phyloP scores from a whole-genome alignment of 2,113 vertebrate species.

The Romanogobio albipinnatus region DNA sequence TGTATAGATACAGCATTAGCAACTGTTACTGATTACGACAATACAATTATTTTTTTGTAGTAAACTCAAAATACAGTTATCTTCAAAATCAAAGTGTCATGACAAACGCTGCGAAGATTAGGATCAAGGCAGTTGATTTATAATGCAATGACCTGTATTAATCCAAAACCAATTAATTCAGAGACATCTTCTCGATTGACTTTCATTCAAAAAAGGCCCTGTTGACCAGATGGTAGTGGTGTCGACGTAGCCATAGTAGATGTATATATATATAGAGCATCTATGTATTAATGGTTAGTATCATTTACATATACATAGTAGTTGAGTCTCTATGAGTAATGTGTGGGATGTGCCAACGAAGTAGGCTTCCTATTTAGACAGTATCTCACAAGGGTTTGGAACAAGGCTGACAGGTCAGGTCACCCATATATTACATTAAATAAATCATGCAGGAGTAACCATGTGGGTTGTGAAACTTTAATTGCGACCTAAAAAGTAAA shows the following conservation, averaged over 20 bases:
- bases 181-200: neutral
- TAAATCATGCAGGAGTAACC: neutral
- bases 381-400: neutral
- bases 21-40: too few species aligned
- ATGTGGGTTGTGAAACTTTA: neutral
- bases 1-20: too few species aligned
- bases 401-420: neutral
- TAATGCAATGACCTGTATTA: neutral
- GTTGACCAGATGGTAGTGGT: neutral
- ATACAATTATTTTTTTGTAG: neutral
- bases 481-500: neutral
- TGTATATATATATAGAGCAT: neutral
- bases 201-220: neutral
- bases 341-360: neutral
- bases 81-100: neutral
- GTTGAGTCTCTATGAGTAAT: neutral
- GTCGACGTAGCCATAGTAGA: neutral
- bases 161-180: too few species aligned
- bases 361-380: neutral
- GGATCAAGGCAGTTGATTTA: neutral
- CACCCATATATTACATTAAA: neutral
- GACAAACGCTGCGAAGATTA: neutral
- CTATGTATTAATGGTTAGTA: neutral
- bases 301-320: too few species aligned
- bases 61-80: neutral